Conservation (phyloP, 2,113 vertebrate species). For the Cyprinodon brontotheroides region DNA sequence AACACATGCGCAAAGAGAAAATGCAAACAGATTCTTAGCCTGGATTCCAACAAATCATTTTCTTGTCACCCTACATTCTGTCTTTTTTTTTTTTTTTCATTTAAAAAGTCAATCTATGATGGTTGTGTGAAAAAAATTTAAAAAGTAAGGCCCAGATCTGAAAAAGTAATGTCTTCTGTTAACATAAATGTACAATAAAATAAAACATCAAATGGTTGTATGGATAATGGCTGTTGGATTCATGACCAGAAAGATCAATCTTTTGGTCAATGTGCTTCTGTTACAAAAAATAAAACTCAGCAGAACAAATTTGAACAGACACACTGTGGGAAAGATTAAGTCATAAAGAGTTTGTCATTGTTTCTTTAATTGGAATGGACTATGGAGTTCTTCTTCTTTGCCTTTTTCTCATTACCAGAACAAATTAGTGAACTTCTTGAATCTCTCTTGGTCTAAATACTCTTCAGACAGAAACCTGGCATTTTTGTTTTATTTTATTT, state of each 20-base stretch:
- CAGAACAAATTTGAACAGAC: conserved; percentile 26
- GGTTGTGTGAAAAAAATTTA: too few species aligned
- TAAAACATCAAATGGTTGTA: too few species aligned
- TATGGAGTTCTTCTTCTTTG: conserved; percentile 51
- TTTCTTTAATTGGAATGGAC: conserved; percentile 61
- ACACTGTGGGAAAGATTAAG: conserved; percentile 17
- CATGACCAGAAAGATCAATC: not conserved
- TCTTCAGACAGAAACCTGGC: conserved; percentile 49
- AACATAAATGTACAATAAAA: too few species aligned
- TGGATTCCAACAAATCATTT: too few species aligned
- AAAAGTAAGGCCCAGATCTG: too few species aligned
- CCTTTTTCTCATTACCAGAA: conserved; percentile 64
- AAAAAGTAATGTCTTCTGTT: too few species aligned
- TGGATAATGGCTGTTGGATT: too few species aligned
- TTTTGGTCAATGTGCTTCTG: not conserved
- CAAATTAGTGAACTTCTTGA: conserved; percentile 63
- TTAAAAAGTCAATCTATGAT: too few species aligned
- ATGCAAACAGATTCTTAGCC: too few species aligned
- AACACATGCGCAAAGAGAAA: too few species aligned
- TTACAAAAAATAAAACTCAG: conserved; percentile 23
- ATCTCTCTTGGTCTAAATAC: conserved; percentile 66
- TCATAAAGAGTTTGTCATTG: conserved; percentile 34
- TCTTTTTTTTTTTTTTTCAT: too few species aligned
- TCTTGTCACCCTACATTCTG: too few species aligned
- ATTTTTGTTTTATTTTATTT: conserved; percentile 57